Base-by-base conservation (phyloP, 2,797 vertebrate genomes). In the Tapera naevia region DNA sequence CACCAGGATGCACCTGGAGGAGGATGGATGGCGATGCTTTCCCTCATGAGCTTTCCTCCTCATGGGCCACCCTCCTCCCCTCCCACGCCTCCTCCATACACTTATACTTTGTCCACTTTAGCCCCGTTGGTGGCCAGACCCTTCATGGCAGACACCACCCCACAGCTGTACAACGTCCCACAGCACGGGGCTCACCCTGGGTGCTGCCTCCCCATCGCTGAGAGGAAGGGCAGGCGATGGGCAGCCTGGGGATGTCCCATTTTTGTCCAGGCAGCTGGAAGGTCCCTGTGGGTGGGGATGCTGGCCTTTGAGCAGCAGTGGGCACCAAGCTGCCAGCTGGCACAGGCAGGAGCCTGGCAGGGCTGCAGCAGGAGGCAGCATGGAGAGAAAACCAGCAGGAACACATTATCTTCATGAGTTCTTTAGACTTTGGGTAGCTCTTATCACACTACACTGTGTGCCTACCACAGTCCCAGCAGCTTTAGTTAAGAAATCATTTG, bases 21-120 rank as follows among this genome's bases (percentile, higher is more conserved):
- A 35, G 69, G n/a, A 32, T 22, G 70, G 61, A 6, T 37, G n/a
- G 51, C 7, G 57, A 11, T 21, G 10, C 16, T 19, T 30, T 41
- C 57, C 19, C 32, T 51, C 37, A 39, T 1, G 8, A 28, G 43
- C 0, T 32, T 5, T 14, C 3, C 15, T 46, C 10, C 28, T 57
- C 41, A 30, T 25, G 24, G 14, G 46, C 12, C 5, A 13, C 9
- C 15, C 64, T 1, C 0, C 17, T 69, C 18, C 25, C 10, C 11
- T 19, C 4, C 14, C 7, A 9, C 11, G 3, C 17, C 30, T 15
- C 45, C 17, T 33, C 32, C 1, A 2, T 4, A 2, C 11, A 5
- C 48, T 58, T 21, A 3, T 5, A 7, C 6, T 75, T 64, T 32
- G 16, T 33, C 32, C 27, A 13, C 15, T 41, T 72, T 39, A 27